Evolutionary conservation across 2,888 invertebrate species (phyloP).

Genomic region (Lycaena phlaeas): DNA sequence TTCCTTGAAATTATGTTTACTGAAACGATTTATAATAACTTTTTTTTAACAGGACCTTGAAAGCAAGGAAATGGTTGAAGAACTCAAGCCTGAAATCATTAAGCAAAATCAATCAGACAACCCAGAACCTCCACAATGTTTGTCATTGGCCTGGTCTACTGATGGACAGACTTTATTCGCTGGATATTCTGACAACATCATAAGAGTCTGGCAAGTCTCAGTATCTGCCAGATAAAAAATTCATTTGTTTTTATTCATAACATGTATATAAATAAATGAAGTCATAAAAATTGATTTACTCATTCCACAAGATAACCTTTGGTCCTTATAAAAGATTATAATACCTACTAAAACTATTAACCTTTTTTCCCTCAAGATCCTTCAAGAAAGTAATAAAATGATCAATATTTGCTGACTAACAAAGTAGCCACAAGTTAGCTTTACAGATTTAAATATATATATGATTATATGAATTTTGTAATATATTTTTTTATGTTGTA

Average conservation of each 20-base stretch:
- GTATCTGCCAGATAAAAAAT: slow-evolving; percentile 80
- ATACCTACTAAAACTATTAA: too few relatives aligned
- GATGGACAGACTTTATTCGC: slow-evolving; percentile 99
- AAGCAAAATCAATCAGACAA: slow-evolving; percentile 77
- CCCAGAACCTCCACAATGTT: slow-evolving; percentile 95
- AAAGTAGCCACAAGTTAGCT: too few relatives aligned
- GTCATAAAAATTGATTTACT: background rate
- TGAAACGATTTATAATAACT: too few relatives aligned
- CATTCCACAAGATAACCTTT: too few relatives aligned
- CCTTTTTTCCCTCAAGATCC: too few relatives aligned
- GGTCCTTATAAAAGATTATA: too few relatives aligned
- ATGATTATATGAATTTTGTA: too few relatives aligned
- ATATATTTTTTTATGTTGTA: too few relatives aligned
- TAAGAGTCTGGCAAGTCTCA: slow-evolving; percentile 99
- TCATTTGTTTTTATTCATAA: slow-evolving; percentile 52
- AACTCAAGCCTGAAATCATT: slow-evolving; percentile 96
- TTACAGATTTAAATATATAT: too few relatives aligned
- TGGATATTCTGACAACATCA: slow-evolving; percentile 98
- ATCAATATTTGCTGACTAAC: too few relatives aligned
- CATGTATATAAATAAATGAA: slow-evolving; percentile 42
- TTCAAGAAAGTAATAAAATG: too few relatives aligned
- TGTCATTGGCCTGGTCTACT: slow-evolving; percentile 98
- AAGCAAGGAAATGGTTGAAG: slow-evolving; percentile 99
- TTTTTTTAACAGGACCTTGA: slow-evolving; percentile 85
- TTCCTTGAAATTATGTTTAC: too few relatives aligned